Conservation (phyloP, 2,797 vertebrate species). For the Megaceryle alcyon region DNA sequence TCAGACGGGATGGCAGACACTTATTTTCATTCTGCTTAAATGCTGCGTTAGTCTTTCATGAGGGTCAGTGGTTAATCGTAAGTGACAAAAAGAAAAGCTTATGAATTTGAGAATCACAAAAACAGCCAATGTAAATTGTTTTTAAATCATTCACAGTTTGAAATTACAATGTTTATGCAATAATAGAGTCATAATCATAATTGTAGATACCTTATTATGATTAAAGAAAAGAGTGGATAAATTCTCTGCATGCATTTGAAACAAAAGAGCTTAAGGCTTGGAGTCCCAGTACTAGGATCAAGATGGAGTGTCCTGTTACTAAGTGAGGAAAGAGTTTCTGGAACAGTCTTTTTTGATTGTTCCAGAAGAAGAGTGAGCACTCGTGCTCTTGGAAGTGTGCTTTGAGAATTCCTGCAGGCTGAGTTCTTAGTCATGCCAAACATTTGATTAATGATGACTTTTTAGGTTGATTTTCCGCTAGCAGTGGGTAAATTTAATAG, state of each 20-base stretch:
- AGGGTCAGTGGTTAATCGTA: not conserved
- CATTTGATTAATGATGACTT: constrained; percentile 1
- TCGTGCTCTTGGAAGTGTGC: not conserved
- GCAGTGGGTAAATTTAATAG: constrained; percentile 8
- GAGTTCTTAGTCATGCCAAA: not conserved
- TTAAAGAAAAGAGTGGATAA: not conserved
- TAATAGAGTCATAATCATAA: not conserved
- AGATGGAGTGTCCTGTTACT: not conserved
- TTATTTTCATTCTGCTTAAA: not conserved
- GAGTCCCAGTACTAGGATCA: not conserved
- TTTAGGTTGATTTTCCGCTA: not conserved
- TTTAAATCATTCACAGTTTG: not conserved
- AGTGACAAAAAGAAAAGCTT: not conserved
- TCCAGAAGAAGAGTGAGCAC: not conserved
- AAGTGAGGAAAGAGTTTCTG: not conserved
- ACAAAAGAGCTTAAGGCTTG: not conserved
- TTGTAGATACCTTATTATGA: not conserved
- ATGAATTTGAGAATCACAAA: not conserved
- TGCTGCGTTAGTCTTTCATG: not conserved
- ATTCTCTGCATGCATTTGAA: not conserved
- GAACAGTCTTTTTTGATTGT: not conserved
- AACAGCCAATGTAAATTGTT: not conserved
- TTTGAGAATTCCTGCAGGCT: constrained; percentile 29
- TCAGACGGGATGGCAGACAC: not conserved
- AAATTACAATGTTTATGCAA: not conserved